phyloP scores from a whole-genome alignment of 2,113 vertebrate genomes.

The Nettapus auritus region DNA sequence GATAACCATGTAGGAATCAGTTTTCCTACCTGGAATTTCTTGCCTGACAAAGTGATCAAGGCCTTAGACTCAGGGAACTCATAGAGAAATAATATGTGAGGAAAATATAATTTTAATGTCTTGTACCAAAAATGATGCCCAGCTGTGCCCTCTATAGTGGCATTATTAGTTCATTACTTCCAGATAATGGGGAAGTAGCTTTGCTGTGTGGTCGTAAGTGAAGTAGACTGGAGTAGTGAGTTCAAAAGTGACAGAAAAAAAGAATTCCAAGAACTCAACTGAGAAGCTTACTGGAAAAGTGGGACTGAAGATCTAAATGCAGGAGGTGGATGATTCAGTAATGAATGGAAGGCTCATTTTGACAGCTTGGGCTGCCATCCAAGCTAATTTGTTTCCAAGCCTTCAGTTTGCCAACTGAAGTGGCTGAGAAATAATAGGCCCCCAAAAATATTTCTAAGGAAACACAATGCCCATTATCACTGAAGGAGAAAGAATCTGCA shows the following conservation, averaged over 20 bases:
- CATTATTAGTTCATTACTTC: slow-evolving; percentile 34
- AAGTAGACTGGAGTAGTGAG: slow-evolving; percentile 51
- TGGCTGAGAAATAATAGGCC: slow-evolving; percentile 72
- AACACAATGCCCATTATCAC: slow-evolving; percentile 66
- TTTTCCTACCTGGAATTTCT: slow-evolving; percentile 10
- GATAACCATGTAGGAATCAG: not conserved
- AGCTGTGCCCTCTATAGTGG: slow-evolving; percentile 28
- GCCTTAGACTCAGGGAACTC: not conserved
- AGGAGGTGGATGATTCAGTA: slow-evolving; percentile 60
- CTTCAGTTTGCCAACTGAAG: slow-evolving; percentile 71
- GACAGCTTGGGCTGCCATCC: slow-evolving; percentile 70
- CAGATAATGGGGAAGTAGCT: slow-evolving; percentile 62
- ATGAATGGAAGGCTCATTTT: slow-evolving; percentile 64
- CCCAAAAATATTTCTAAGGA: slow-evolving; percentile 76
- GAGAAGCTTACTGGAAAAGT: slow-evolving; percentile 55
- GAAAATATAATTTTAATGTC: slow-evolving; percentile 32
- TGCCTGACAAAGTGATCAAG: slow-evolving; percentile 30
- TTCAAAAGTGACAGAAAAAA: slow-evolving; percentile 42
- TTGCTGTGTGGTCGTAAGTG: slow-evolving; percentile 37
- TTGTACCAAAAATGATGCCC: slow-evolving; percentile 34
- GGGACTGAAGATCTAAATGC: slow-evolving; percentile 41
- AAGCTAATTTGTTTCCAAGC: slow-evolving; percentile 73
- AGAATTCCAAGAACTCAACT: slow-evolving; percentile 39
- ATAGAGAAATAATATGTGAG: not conserved
- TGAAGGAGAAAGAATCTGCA: slow-evolving; percentile 57